These are phyloP conservation scores for Scyliorhinus canicula DNA, from an alignment of 2,797 vertebrate genomes.

Conservation along the genomic window DNA sequence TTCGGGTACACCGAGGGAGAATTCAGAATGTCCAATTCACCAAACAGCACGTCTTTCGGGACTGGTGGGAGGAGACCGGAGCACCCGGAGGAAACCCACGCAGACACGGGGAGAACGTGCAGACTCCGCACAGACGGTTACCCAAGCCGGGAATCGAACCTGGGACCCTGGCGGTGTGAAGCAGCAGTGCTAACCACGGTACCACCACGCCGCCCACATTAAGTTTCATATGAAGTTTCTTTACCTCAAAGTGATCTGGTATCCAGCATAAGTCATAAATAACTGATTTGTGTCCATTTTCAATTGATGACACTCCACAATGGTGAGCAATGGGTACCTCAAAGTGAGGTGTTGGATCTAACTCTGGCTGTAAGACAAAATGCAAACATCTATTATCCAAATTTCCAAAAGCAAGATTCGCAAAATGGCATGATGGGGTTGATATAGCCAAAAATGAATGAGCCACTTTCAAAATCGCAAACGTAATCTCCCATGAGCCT, in stretches of 20 bases:
- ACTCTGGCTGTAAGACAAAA: conserved; percentile 46
- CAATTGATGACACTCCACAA: conserved; percentile 67
- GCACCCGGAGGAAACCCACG: too few relatives aligned
- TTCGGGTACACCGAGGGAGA: too few relatives aligned
- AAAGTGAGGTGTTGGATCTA: conserved; percentile 51
- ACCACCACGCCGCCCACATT: too few relatives aligned
- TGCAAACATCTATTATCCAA: conserved; percentile 33
- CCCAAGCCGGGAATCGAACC: too few relatives aligned
- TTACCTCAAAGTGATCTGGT: conserved; percentile 71
- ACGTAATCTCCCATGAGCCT: too few relatives aligned
- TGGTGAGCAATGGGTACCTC: conserved; percentile 57
- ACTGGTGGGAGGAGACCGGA: too few relatives aligned
- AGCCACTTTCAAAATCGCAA: not conserved
- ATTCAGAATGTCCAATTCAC: too few relatives aligned
- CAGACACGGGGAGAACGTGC: too few relatives aligned
- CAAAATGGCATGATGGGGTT: not conserved
- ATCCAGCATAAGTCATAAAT: conserved; percentile 85
- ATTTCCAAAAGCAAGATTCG: not conserved
- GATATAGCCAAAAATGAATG: not conserved
- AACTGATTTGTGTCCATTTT: conserved; percentile 66
- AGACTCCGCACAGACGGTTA: too few relatives aligned
- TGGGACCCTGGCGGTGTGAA: too few relatives aligned
- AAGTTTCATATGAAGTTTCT: conserved; percentile 38
- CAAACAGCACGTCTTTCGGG: too few relatives aligned
- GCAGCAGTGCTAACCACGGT: too few relatives aligned